Evolutionary conservation across 2,888 invertebrate species (phyloP).

Genomic region (Platerodrilus igneus): DNA sequence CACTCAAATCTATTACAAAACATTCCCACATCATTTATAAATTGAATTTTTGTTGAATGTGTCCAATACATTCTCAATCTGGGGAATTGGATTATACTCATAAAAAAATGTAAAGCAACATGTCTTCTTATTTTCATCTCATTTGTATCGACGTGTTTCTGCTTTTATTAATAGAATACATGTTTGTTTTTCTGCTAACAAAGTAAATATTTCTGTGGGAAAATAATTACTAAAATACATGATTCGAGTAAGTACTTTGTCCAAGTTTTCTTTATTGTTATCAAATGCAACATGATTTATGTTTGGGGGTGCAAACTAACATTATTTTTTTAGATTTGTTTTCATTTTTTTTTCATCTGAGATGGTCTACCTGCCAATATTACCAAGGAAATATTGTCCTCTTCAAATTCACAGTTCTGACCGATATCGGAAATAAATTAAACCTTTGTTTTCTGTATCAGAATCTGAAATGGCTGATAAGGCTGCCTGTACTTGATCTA

Average conservation of each 20-base stretch:
- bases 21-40: constrained; percentile 16
- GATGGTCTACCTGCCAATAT: too few species aligned
- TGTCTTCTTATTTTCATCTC: constrained; percentile 18
- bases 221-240: constrained; percentile 21
- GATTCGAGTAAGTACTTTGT: constrained; percentile 17
- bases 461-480: too few species aligned
- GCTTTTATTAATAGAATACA: constrained; percentile 19
- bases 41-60: constrained; percentile 22
- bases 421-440: too few species aligned
- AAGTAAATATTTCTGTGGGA: constrained; percentile 12
- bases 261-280: constrained; percentile 9
- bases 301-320: too few species aligned
- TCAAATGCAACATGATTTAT: too few species aligned
- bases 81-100: constrained; percentile 21
- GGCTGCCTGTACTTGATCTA: too few species aligned
- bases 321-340: too few species aligned
- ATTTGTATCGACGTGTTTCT: constrained; percentile 19
- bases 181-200: constrained; percentile 21
- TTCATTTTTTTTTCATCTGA: too few species aligned
- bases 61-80: constrained; percentile 17
- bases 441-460: too few species aligned
- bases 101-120: constrained; percentile 22
- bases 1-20: constrained; percentile 20
- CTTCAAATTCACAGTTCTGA: too few species aligned
- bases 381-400: too few species aligned